These are phyloP conservation scores for Tricholauxania praeusta DNA, from an alignment of 2,888 invertebrate genomes.

Conservation along the genomic window DNA sequence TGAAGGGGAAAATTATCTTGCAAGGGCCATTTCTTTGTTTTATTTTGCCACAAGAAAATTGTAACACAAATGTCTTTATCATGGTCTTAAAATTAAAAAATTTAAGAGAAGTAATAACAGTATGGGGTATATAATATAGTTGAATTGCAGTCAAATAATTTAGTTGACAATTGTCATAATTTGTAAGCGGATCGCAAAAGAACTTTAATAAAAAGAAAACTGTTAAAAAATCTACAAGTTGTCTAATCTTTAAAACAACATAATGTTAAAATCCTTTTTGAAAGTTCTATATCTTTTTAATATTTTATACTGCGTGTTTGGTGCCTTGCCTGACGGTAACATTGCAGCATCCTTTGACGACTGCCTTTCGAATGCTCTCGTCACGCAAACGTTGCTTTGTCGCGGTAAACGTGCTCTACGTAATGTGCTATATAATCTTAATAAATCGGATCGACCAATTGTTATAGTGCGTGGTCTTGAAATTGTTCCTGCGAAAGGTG, in stretches of 20 bases:
- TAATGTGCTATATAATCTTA: slow-evolving; percentile 71
- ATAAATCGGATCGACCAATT: slow-evolving; percentile 59
- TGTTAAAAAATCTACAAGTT: no score
- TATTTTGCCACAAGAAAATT: slow-evolving; percentile 16
- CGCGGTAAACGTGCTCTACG: slow-evolving; percentile 70
- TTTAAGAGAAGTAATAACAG: no score
- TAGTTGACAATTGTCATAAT: slow-evolving; percentile 34
- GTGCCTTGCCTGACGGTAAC: slow-evolving; percentile 29
- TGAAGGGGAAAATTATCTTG: slow-evolving; percentile 62
- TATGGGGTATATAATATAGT: slow-evolving; percentile 36
- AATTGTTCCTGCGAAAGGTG: slow-evolving; percentile 55
- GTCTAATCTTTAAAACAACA: no score
- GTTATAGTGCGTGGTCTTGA: slow-evolving; percentile 64
- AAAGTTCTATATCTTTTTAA: slow-evolving; percentile 26
- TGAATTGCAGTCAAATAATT: slow-evolving; percentile 1
- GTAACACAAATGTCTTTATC: slow-evolving; percentile 45
- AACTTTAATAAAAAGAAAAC: neutral
- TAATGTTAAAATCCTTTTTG: slow-evolving; percentile 16
- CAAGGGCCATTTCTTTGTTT: slow-evolving; percentile 5
- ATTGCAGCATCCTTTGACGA: slow-evolving; percentile 31
- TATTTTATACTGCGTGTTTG: slow-evolving; percentile 12
- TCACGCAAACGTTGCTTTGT: slow-evolving; percentile 65
- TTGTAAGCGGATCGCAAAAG: slow-evolving; percentile 5
- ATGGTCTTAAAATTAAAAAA: no score
- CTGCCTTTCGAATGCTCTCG: slow-evolving; percentile 47